Evolutionary conservation across 1,140 invertebrate genomes (phyloP), one percentile per base, ranked within the genome.

Genomic region (Penaeus japonicus): DNA sequence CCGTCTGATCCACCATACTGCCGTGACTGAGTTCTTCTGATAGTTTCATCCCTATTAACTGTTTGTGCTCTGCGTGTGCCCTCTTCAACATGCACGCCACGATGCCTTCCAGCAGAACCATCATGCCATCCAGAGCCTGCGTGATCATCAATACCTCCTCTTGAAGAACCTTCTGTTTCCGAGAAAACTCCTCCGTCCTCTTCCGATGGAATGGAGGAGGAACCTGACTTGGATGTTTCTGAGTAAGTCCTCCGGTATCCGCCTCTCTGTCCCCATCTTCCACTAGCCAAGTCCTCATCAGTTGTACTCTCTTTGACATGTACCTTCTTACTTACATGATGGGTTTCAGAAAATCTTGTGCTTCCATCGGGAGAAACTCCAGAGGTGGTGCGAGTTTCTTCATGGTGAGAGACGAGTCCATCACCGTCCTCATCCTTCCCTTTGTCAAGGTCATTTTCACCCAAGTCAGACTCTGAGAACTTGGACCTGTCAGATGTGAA

Each of bases 181-280:
- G 47, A 47, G 47, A 12, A 47, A 47, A 47, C 15, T 47, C 47
- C 15, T 47, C 47, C 15, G 47, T 47, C 47, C 15, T 47, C 47
- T 47, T 47, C 47, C 15, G 47, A 39, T 62, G 65, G 30, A 7
- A 27, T 30, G 39, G 35, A 22, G 20, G 85, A 87, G 32, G 85
- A 70, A 12, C 47, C 47, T 12, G 47, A 47, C 10, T 15, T 47
- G 2, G 55, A 53, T 35, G 55, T 79, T 47, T 30, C 54, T 0
- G 30, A 59, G 47, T 81, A 30, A 53, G 57, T 70, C 17, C 53
- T 77, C 12, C 78, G 79, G 78, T 77, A 84, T 20, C 87, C 87
- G 10, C 87, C 87, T 22, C 55, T 65, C 5, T 88, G 59, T 62
- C 81, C 62, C 87, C 87, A 88, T 35, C 79, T 65, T 35, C 87